Conservation (phyloP, 2,113 vertebrate genomes). For the Trachemys scripta region DNA sequence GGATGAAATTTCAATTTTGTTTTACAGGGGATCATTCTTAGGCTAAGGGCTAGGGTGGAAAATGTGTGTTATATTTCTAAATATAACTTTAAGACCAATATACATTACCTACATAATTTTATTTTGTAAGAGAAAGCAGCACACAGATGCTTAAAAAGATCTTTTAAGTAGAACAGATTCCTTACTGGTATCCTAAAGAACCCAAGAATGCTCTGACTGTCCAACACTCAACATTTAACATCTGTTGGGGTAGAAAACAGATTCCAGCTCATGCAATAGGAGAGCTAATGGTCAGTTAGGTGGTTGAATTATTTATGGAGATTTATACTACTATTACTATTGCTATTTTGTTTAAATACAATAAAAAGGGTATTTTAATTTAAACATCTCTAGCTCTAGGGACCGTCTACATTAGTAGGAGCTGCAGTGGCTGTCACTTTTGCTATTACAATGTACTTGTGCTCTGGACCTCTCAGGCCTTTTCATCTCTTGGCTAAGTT, state of each 20-base stretch:
- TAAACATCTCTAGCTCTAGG: conserved; percentile 4
- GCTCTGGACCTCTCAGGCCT: not conserved
- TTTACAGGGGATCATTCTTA: conserved; percentile 38
- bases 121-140: not conserved
- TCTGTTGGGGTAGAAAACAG: not conserved
- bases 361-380: conserved; percentile 60
- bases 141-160: not conserved
- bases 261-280: not conserved
- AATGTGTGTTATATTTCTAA: conserved; percentile 14
- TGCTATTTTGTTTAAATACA: conserved; percentile 26
- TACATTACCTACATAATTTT: not conserved
- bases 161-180: not conserved
- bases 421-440: not conserved
- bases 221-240: not conserved
- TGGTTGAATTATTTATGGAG: conserved; percentile 3
- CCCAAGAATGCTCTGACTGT: not conserved
- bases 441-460: not conserved
- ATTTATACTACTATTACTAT: conserved; percentile 25
- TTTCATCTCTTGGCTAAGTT: conserved; percentile 7
- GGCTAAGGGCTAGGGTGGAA: conserved; percentile 21
- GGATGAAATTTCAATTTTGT: conserved; percentile 52
- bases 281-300: not conserved
- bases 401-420: conserved; percentile 10
- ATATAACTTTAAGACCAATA: not conserved
- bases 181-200: not conserved